phyloP scores from a whole-genome alignment of 1,140 invertebrate species.

The Drosophila busckii region DNA sequence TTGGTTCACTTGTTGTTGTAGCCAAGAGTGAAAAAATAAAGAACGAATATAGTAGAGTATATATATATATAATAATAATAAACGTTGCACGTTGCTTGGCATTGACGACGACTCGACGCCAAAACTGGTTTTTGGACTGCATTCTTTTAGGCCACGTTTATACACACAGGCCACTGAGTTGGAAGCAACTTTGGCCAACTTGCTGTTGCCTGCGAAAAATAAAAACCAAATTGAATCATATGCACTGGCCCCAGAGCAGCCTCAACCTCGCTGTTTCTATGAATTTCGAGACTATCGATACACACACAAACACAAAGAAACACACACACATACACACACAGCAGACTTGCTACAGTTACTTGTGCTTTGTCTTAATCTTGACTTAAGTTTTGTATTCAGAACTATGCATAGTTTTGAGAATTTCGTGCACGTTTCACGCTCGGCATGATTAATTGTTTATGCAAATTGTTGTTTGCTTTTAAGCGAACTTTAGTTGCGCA shows the following conservation, averaged over 20 bases:
- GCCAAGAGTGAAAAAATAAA: background rate
- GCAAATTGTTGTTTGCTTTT: constrained; percentile 65
- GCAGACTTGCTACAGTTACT: constrained; percentile 26
- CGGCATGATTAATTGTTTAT: constrained; percentile 76
- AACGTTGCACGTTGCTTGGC: constrained; percentile 31
- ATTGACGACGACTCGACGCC: constrained; percentile 63
- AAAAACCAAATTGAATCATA: constrained; percentile 72
- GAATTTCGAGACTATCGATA: constrained; percentile 18
- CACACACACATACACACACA: too few relatives aligned
- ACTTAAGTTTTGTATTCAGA: constrained; percentile 7
- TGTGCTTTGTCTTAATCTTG: constrained; percentile 7
- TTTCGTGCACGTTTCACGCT: constrained; percentile 68
- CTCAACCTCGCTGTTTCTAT: constrained; percentile 21
- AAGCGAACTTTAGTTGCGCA: constrained; percentile 28
- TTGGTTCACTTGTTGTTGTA: constrained; percentile 73
- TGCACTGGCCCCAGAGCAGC: constrained; percentile 42
- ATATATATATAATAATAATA: background rate
- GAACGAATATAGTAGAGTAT: background rate
- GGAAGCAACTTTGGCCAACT: constrained; percentile 22
- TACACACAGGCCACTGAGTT: constrained; percentile 28
- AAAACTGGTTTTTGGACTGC: constrained; percentile 74
- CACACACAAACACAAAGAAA: too few relatives aligned
- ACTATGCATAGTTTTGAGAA: constrained; percentile 61
- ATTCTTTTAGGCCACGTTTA: constrained; percentile 75
- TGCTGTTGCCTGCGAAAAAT: constrained; percentile 29